A percentile compares a stretch with the other conserved stretches of the same genome.
Evolutionary conservation across 1,140 invertebrate species (phyloP).

Genomic region (Tachypleus tridentatus): DNA sequence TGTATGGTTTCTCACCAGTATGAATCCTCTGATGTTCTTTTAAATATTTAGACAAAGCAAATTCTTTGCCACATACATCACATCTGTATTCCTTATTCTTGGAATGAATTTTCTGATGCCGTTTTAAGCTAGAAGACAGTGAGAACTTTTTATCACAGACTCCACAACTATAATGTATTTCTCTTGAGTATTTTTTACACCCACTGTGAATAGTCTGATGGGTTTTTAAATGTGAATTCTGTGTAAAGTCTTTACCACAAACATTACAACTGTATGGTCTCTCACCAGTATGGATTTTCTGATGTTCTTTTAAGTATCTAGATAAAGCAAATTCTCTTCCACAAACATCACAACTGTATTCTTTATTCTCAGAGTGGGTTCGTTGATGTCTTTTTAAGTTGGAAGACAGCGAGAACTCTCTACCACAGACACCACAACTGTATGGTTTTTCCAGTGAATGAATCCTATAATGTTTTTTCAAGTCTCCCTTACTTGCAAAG

Average conservation of each 20-base stretch:
- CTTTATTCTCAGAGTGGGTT: constrained; percentile 10
- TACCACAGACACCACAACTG: constrained; percentile 9
- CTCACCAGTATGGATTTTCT: constrained; percentile 68
- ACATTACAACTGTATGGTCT: constrained; percentile 40
- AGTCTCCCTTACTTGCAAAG: too few relatives aligned
- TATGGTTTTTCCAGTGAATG: constrained; percentile 28
- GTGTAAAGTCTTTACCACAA: constrained; percentile 60
- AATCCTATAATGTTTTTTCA: constrained; percentile 43
- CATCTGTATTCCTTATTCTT: constrained; percentile 12
- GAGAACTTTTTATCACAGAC: constrained; percentile 11
- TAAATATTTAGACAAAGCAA: constrained; percentile 68
- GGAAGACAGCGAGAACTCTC: constrained; percentile 4
- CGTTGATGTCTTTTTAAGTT: constrained; percentile 11
- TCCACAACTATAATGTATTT: constrained; percentile 1
- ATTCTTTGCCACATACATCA: constrained; percentile 24
- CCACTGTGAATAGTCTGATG: constrained; percentile 71
- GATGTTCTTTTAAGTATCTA: constrained; percentile 75
- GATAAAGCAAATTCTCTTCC: constrained; percentile 46
- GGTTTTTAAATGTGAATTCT: constrained; percentile 58
- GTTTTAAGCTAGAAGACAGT: constrained; percentile 6
- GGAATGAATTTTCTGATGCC: constrained; percentile 13
- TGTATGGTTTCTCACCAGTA: constrained; percentile 55
- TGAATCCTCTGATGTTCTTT: constrained; percentile 75
- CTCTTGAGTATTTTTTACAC: constrained; percentile 48
- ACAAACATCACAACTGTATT: constrained; percentile 22